Conservation (phyloP, 1,140 invertebrate genomes). For the Adelges cooleyi region DNA sequence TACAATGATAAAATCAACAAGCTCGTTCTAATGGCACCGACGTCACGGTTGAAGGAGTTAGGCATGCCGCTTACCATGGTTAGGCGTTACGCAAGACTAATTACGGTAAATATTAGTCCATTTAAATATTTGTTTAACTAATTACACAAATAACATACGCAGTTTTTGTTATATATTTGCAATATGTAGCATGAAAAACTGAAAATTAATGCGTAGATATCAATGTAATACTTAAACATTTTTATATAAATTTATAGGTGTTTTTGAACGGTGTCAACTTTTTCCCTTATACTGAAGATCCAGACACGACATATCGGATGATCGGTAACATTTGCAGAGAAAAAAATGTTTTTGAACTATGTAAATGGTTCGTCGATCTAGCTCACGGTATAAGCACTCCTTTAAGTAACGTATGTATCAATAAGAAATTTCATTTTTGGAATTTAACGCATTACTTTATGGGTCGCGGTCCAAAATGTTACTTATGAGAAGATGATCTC, state of each 20-base stretch:
- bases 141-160: too few species aligned
- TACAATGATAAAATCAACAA: conserved; percentile 45
- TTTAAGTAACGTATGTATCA: neutral
- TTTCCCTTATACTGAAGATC: neutral
- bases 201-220: too few species aligned
- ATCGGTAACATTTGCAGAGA: neutral
- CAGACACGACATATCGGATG: neutral
- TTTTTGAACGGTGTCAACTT: neutral
- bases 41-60: conserved; percentile 37
- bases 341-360: neutral
- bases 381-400: neutral
- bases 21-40: conserved; percentile 46
- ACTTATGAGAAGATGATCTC: too few species aligned
- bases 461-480: too few species aligned
- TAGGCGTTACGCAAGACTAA: too few species aligned
- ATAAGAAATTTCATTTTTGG: too few species aligned
- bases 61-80: neutral
- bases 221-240: too few species aligned
- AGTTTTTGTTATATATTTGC: too few species aligned
- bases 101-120: too few species aligned
- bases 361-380: neutral
- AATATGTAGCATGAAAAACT: too few species aligned
- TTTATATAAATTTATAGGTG: neutral
- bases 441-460: too few species aligned
- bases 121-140: too few species aligned